Evolutionary conservation across 2,113 vertebrate species (phyloP).

Genomic region (human (Homo sapiens)): DNA sequence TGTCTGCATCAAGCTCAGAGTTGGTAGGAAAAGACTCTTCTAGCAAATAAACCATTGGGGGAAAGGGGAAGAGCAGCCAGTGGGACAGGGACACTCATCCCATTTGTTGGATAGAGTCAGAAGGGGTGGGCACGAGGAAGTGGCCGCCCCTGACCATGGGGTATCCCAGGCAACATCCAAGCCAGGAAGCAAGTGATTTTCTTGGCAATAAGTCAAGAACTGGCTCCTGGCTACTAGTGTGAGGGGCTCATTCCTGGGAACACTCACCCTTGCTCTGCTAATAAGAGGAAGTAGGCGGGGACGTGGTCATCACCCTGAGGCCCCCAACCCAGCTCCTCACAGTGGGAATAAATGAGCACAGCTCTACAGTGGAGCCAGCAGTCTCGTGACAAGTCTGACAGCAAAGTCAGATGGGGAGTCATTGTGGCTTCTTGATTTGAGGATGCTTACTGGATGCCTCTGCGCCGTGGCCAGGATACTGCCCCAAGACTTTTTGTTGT

Average conservation of each 20-base stretch:
- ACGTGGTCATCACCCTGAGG: background rate
- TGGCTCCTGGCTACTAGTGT: background rate
- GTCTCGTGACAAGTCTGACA: background rate
- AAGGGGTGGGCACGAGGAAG: background rate
- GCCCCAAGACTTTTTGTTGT: background rate
- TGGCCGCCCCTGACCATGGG: rapidly evolving
- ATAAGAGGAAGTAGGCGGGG: background rate
- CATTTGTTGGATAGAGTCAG: background rate
- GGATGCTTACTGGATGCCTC: background rate
- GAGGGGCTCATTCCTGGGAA: background rate
- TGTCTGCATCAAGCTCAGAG: background rate
- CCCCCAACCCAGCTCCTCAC: background rate
- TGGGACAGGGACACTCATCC: background rate
- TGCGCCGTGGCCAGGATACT: background rate
- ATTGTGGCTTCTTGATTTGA: no score
- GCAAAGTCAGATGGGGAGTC: background rate
- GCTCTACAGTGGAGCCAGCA: no score
- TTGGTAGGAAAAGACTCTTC: background rate
- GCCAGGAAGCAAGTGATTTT: background rate
- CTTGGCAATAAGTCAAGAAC: background rate
- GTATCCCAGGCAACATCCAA: no score
- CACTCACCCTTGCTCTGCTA: no score
- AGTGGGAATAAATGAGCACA: rapidly evolving
- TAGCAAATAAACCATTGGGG: background rate
- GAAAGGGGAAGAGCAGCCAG: background rate